phyloP scores from a whole-genome alignment of 2,888 invertebrate species.

The Podotricha telesiphe region DNA sequence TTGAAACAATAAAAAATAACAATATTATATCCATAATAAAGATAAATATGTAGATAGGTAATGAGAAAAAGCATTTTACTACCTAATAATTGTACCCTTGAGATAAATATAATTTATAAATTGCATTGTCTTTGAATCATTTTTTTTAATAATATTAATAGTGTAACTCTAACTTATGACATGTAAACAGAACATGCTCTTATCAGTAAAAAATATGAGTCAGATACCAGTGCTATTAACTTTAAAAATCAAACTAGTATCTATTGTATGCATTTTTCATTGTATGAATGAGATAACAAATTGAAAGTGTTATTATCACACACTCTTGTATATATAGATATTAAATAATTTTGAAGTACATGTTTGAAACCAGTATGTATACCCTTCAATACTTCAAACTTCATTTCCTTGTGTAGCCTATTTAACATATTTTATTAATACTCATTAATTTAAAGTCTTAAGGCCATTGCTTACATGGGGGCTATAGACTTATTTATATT shows the following conservation, averaged over 20 bases:
- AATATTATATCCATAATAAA: not conserved
- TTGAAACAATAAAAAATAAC: not conserved
- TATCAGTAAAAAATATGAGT: not conserved
- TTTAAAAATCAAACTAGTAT: not conserved
- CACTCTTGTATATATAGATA: not conserved
- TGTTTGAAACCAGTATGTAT: not conserved
- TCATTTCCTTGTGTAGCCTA: not conserved
- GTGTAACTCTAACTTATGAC: not conserved
- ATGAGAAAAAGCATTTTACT: not conserved
- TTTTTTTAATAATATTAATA: not conserved
- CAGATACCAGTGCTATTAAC: not conserved
- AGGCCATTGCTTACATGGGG: no score
- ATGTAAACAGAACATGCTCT: not conserved
- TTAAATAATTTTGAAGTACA: no score
- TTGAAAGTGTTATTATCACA: not conserved
- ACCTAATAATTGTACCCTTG: not conserved
- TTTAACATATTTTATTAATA: not conserved
- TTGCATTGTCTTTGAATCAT: not conserved
- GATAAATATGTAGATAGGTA: conserved; percentile 4
- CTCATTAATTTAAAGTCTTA: no score
- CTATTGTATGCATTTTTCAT: not conserved
- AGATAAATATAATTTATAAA: conserved; percentile 11
- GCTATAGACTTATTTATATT: no score
- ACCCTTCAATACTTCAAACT: not conserved
- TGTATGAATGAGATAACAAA: not conserved